Evolutionary conservation across 2,888 invertebrate species (phyloP).

Genomic region (Lasioglossum marginatum): DNA sequence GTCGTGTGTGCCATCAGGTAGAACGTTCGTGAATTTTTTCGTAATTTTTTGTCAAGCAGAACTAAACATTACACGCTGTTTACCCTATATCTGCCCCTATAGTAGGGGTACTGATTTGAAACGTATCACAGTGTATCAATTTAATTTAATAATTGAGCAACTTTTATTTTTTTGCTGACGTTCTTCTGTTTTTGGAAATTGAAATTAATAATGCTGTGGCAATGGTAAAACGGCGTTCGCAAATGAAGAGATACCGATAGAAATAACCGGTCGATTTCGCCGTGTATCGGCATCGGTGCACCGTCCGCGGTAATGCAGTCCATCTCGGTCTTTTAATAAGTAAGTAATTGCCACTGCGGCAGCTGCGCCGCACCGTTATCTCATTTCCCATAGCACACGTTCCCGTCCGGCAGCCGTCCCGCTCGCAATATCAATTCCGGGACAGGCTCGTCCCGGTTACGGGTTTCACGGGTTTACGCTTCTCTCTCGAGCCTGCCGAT

Average conservation of each 20-base stretch:
- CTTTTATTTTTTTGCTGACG: too few species aligned
- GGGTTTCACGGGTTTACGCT: slow-evolving; percentile 26
- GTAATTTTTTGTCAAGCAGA: neutral
- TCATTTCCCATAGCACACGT: slow-evolving; percentile 17
- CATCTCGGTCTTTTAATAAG: slow-evolving; percentile 9
- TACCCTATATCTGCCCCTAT: neutral
- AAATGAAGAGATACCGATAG: neutral
- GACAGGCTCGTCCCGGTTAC: slow-evolving; percentile 28
- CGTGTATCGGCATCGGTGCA: neutral
- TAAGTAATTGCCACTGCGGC: neutral
- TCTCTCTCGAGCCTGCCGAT: slow-evolving; percentile 37
- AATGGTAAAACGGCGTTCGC: neutral
- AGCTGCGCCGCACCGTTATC: slow-evolving; percentile 22
- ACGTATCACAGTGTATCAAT: neutral
- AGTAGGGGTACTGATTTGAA: neutral
- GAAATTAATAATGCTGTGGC: neutral
- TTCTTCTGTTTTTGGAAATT: neutral
- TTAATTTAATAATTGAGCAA: too few species aligned
- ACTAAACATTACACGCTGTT: neutral
- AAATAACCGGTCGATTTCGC: slow-evolving; percentile 3
- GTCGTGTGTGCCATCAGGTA: neutral
- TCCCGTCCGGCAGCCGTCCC: slow-evolving; percentile 1
- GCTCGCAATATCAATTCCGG: slow-evolving; percentile 25
- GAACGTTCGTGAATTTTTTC: neutral
- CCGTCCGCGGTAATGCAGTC: neutral